phyloP scores from a whole-genome alignment of 1,140 invertebrate species.

The Polypedilum vanderplanki region DNA sequence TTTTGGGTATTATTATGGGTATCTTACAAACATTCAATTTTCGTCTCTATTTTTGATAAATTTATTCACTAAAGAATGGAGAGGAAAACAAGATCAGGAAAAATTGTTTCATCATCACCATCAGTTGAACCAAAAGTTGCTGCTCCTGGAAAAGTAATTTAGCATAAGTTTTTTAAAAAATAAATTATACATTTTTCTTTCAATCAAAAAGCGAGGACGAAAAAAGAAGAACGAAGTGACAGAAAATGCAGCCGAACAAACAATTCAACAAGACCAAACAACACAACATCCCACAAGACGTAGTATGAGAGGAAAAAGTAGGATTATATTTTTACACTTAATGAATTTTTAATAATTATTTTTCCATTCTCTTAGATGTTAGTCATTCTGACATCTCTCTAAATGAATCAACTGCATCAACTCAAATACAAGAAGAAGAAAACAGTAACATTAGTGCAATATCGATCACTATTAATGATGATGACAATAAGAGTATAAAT shows the following conservation, averaged over 20 bases:
- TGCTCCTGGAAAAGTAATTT: background rate
- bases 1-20: no score
- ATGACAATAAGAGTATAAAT: background rate
- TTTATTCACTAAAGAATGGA: background rate
- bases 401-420: background rate
- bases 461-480: background rate
- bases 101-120: background rate
- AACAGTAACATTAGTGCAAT: background rate
- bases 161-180: background rate
- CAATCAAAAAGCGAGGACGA: background rate
- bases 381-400: background rate
- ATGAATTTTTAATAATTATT: no score
- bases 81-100: constrained; percentile 39
- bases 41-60: no score
- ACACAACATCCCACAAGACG: background rate
- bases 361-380: background rate
- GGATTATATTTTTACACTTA: no score
- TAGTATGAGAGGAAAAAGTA: background rate
- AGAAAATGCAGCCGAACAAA: background rate
- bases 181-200: background rate
- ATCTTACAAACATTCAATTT: no score
- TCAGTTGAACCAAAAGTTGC: background rate
- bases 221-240: background rate
- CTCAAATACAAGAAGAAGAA: background rate
- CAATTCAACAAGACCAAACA: background rate